These are phyloP conservation scores for Macaria liturata DNA, from an alignment of 2,888 invertebrate genomes.

Conservation along the genomic window DNA sequence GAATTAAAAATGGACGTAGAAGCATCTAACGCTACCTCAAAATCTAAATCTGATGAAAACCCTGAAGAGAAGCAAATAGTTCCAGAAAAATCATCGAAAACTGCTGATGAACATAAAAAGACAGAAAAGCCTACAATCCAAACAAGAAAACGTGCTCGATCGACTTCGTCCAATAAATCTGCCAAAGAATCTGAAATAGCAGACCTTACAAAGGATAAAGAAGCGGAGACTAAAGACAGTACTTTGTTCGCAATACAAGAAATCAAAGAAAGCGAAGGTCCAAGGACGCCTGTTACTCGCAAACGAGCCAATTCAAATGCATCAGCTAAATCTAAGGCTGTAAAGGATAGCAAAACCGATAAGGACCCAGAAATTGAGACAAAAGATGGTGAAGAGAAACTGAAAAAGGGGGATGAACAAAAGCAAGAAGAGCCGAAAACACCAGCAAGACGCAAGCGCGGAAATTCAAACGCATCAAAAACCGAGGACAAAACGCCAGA, in stretches of 20 bases:
- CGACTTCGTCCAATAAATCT: conserved; percentile 43
- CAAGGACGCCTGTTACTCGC: conserved; percentile 25
- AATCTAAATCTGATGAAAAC: no score
- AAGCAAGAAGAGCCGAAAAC: conserved; percentile 46
- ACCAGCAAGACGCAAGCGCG: conserved; percentile 58
- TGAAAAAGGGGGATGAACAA: conserved; percentile 8
- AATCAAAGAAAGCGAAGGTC: conserved; percentile 11
- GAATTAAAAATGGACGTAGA: neutral
- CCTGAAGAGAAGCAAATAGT: no score
- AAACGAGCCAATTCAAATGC: conserved; percentile 26
- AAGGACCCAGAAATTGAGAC: conserved; percentile 21
- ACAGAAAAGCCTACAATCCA: conserved; percentile 24
- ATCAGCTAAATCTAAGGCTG: conserved; percentile 24
- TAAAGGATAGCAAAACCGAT: conserved; percentile 8
- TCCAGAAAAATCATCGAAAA: no score
- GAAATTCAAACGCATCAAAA: conserved; percentile 58
- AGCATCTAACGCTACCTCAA: no score
- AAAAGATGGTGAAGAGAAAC: neutral
- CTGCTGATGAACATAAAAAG: neutral
- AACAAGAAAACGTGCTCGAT: conserved; percentile 44
- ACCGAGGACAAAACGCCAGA: conserved; percentile 51
- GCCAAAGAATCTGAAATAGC: conserved; percentile 4
- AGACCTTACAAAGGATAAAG: conserved; percentile 1
- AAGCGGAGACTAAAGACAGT: neutral
- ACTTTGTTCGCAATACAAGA: conserved; percentile 11